Conservation (phyloP, 1,140 invertebrate genomes). For the Tachypleus tridentatus region DNA sequence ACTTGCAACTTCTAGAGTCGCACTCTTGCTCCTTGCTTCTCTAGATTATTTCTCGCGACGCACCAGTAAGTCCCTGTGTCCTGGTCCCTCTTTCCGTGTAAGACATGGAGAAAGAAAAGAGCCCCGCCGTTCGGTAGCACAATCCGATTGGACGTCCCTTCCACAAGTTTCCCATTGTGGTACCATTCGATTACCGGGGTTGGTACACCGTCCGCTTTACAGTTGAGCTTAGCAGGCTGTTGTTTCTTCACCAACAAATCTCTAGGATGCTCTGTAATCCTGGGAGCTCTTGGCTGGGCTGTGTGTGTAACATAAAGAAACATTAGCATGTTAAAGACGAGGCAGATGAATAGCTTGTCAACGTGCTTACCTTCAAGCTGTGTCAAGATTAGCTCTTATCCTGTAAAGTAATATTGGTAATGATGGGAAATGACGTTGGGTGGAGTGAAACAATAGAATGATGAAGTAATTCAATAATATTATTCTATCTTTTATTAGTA, state of each 20-base stretch:
- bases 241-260: slow-evolving; percentile 83
- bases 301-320: not conserved
- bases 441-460: too few relatives aligned
- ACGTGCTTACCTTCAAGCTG: too few relatives aligned
- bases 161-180: slow-evolving; percentile 53
- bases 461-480: too few relatives aligned
- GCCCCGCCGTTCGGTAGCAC: slow-evolving; percentile 66
- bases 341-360: too few relatives aligned
- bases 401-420: too few relatives aligned
- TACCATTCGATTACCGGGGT: slow-evolving; percentile 80
- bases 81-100: slow-evolving; percentile 78
- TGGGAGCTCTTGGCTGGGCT: slow-evolving; percentile 48
- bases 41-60: slow-evolving; percentile 66
- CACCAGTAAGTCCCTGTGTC: slow-evolving; percentile 91
- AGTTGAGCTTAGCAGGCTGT: slow-evolving; percentile 42
- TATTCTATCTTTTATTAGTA: too few relatives aligned
- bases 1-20: slow-evolving; percentile 88
- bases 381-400: too few relatives aligned
- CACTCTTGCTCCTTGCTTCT: slow-evolving; percentile 76
- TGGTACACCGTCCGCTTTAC: slow-evolving; percentile 68
- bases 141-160: slow-evolving; percentile 68
- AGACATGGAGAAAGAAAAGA: slow-evolving; percentile 76
- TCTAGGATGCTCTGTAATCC: slow-evolving; percentile 86
- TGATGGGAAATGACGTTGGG: too few relatives aligned
- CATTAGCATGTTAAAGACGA: too few relatives aligned